Base-by-base conservation (phyloP, 2,797 vertebrate genomes). In the Fringilla coelebs region DNA sequence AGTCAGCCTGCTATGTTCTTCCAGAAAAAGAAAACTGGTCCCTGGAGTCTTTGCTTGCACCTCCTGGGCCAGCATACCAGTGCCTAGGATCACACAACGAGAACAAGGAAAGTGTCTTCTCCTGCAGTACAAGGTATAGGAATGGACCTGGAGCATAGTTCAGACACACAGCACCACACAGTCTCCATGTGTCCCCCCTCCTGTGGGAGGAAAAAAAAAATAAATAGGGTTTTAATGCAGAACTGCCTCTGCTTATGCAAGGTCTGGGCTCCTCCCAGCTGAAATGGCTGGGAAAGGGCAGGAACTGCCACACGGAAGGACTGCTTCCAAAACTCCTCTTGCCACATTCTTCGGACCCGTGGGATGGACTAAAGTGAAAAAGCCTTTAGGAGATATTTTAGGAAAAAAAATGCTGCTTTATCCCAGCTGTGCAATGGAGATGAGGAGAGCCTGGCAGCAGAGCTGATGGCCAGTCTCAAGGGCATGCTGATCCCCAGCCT, bases 401-500 rank as follows among this genome's bases (percentile, higher is more conserved):
- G 32, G 41, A 0, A 7, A 21, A 40, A 86, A 67, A 19, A 8
- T 22, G 22, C 29, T 26, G 12, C 41, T 28, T 54, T 36, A 26
- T 40, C 36, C 17, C 36, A 46, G 57, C 29, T 8, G 14, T 0
- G 0, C 41, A 25, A 34, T 0, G 1, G 34, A 17, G 17, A 38
- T 9, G 40, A 75, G 34, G 34, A 40, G 8, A 57, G 65, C 36
- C 31, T 1, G 0, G 51, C 46, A 43, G 45, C 0, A 0, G 5
- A 15, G 18, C 62, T 11, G 24, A 32, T 7, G 7, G 46, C 43
- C 1, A 2, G 24, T 28, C 16, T 48, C 28, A 20, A n/a, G 26
- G 16, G 49, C 19, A 41, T 0, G 0, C 9, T 0, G 0, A 78
- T 34, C 31, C 22, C 34, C 5, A 0, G 38, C 31, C 34, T 2